Percentiles rank a stretch among this genome's conserved stretches.
Evolutionary conservation across 2,888 invertebrate genomes (phyloP).

Genomic region (Protodeltote pygarga): DNA sequence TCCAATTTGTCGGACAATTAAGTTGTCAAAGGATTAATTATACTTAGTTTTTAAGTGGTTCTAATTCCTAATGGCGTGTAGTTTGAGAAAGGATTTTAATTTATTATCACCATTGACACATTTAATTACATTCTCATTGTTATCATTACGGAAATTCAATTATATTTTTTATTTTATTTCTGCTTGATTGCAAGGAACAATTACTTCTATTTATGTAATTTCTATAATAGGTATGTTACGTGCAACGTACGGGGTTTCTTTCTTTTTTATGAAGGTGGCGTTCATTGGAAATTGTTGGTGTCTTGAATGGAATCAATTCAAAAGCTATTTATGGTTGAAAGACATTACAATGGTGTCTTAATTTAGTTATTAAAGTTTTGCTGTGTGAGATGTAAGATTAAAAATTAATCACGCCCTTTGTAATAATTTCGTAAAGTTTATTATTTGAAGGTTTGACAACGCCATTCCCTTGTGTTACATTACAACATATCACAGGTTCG

Average conservation of each 20-base stretch:
- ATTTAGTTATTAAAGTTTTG: neutral
- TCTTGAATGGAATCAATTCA: slow-evolving; percentile 10
- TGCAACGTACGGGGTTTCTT: neutral
- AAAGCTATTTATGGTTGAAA: slow-evolving; percentile 3
- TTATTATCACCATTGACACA: slow-evolving; percentile 4
- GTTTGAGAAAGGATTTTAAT: neutral
- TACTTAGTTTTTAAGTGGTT: slow-evolving; percentile 28
- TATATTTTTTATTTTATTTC: slow-evolving; percentile 3
- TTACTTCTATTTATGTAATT: slow-evolving; percentile 17
- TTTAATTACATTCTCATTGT: slow-evolving; percentile 8
- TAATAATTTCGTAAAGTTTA: too few species aligned
- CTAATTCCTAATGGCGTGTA: slow-evolving; percentile 16
- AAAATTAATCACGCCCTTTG: too few species aligned
- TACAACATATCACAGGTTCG: too few species aligned
- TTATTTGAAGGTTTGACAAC: too few species aligned
- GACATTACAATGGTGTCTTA: neutral
- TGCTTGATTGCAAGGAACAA: slow-evolving; percentile 11
- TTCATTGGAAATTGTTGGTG: neutral
- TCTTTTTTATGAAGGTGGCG: slow-evolving; percentile 2
- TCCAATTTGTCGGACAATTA: slow-evolving; percentile 40
- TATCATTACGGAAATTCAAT: slow-evolving; percentile 17
- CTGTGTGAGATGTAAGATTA: too few species aligned
- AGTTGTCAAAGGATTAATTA: slow-evolving; percentile 37
- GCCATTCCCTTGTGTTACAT: too few species aligned
- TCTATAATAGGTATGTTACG: slow-evolving; percentile 7